A percentile compares a stretch with the other conserved stretches of the same genome.
phyloP scores from a whole-genome alignment of 2,797 vertebrate species.

The Rhadinocentrus ornatus region DNA sequence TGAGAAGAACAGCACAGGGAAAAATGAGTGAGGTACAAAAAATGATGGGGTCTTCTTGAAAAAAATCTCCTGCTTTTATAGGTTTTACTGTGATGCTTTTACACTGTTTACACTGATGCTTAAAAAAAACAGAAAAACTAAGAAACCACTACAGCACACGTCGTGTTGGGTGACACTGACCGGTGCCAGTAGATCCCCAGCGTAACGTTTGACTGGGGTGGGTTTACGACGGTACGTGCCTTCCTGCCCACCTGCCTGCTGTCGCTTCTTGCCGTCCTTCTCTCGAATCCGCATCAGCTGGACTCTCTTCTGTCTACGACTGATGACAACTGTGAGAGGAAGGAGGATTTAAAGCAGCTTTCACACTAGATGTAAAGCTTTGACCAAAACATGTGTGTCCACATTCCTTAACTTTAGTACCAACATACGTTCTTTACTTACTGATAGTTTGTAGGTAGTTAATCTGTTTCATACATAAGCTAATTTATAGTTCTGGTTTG shows the following conservation, averaged over 20 bases:
- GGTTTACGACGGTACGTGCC: constrained; percentile 85
- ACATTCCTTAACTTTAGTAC: neutral
- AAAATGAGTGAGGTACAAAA: constrained; percentile 5
- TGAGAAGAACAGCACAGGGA: constrained; percentile 52
- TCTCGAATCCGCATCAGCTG: constrained; percentile 88
- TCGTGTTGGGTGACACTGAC: constrained; percentile 82
- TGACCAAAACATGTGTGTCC: neutral
- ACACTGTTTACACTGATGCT: neutral
- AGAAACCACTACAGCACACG: constrained; percentile 58
- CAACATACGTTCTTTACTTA: too few relatives aligned
- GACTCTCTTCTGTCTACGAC: constrained; percentile 86
- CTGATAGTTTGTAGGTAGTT: too few relatives aligned
- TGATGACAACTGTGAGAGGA: constrained; percentile 79
- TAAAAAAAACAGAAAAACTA: neutral
- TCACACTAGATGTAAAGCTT: neutral
- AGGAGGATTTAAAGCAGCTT: neutral
- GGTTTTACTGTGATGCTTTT: neutral
- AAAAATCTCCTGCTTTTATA: neutral
- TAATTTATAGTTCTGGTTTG: too few relatives aligned
- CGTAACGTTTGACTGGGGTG: constrained; percentile 82
- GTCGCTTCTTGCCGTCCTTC: constrained; percentile 87
- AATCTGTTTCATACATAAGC: too few relatives aligned
- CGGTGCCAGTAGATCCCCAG: constrained; percentile 87
- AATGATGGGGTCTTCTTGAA: neutral
- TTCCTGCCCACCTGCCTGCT: constrained; percentile 83